Conservation (phyloP, 2,888 invertebrate genomes). For the Parasteatoda lunata region DNA sequence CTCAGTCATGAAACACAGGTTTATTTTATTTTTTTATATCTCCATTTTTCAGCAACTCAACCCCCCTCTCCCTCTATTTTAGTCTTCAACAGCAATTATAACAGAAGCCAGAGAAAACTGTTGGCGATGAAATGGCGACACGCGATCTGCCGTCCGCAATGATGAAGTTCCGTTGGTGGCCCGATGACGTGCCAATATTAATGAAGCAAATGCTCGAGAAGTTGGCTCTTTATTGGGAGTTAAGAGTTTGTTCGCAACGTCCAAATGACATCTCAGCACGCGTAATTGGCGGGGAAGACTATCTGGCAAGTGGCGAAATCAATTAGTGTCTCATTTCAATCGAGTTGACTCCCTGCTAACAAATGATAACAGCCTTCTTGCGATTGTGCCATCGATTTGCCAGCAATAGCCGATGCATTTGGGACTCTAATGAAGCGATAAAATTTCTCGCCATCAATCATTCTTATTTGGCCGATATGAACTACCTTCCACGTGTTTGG, state of each 20-base stretch:
- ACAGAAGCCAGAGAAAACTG: constrained; percentile 44
- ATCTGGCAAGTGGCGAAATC: constrained; percentile 55
- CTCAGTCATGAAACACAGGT: constrained; percentile 55
- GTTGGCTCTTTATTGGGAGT: constrained; percentile 52
- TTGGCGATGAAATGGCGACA: constrained; percentile 38
- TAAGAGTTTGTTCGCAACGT: constrained; percentile 28
- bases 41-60: constrained; percentile 1
- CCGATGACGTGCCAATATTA: constrained; percentile 58
- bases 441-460: constrained; percentile 15
- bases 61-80: neutral
- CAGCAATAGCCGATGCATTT: constrained; percentile 2
- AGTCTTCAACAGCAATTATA: constrained; percentile 34
- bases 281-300: constrained; percentile 49
- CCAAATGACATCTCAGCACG: constrained; percentile 52
- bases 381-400: constrained; percentile 9
- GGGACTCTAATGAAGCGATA: constrained; percentile 14
- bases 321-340: constrained; percentile 66
- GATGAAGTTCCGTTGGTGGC: constrained; percentile 10
- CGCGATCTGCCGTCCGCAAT: constrained; percentile 28
- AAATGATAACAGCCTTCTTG: constrained; percentile 39
- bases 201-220: constrained; percentile 28
- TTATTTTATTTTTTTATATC: constrained; percentile 12
- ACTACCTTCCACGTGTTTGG: neutral
- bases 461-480: neutral
- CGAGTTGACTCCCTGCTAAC: constrained; percentile 35